Conservation (phyloP, 2,797 vertebrate genomes). For the Benthosema pterotum region DNA sequence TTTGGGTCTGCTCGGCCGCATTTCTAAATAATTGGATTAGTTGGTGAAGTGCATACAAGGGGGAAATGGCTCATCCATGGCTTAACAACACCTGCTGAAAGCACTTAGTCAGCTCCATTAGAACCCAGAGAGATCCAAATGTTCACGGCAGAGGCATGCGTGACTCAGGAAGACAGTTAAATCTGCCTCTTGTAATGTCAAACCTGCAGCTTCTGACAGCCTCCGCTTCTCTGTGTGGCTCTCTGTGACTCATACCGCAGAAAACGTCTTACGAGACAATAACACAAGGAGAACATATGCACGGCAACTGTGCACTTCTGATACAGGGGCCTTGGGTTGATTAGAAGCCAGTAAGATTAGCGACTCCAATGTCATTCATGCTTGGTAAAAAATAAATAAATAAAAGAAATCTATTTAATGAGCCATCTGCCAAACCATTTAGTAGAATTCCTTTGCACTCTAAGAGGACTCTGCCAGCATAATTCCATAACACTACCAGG, state of each 20-base stretch:
- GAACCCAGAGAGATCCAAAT: conserved; percentile 31
- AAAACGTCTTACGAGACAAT: conserved; percentile 71
- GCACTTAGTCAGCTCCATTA: conserved; percentile 59
- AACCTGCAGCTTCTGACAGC: conserved; percentile 42
- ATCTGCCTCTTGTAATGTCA: conserved; percentile 51
- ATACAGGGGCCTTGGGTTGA: conserved; percentile 67
- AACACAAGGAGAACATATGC: conserved; percentile 72
- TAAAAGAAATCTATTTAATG: conserved; percentile 41
- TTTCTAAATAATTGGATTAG: conserved; percentile 49
- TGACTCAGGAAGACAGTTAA: conserved; percentile 59
- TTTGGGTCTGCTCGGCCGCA: conserved; percentile 29
- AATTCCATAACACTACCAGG: conserved; percentile 55
- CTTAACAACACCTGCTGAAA: conserved; percentile 46
- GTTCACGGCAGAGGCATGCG: conserved; percentile 57
- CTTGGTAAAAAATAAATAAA: conserved; percentile 38
- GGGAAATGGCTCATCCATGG: conserved; percentile 50
- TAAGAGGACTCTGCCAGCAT: conserved; percentile 47
- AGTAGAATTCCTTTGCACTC: conserved; percentile 55
- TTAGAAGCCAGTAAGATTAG: conserved; percentile 63
- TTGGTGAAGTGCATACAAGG: conserved; percentile 29
- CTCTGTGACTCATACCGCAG: conserved; percentile 73
- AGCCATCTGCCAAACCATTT: conserved; percentile 64
- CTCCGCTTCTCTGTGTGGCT: conserved; percentile 47
- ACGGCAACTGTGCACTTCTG: conserved; percentile 69
- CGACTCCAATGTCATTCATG: conserved; percentile 58